A percentile compares a stretch with the other conserved stretches of the same genome.
Conservation (phyloP, 2,113 vertebrate genomes). For the Corythornis vintsioides region DNA sequence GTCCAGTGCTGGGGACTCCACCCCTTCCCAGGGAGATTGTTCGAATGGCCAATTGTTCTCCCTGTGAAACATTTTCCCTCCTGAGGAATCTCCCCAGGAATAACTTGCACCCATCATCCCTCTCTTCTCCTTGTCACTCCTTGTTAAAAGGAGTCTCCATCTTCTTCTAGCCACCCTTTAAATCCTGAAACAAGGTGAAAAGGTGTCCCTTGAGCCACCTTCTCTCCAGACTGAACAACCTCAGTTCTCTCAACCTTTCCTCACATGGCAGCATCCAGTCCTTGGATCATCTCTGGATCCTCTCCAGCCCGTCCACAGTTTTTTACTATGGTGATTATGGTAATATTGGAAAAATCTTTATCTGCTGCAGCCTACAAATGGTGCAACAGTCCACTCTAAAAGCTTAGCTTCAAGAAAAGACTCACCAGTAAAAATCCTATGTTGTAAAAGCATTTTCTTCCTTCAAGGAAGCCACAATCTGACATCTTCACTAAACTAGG, state of each 20-base stretch:
- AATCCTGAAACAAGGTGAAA: no score
- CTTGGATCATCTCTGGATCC: background rate
- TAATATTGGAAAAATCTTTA: background rate
- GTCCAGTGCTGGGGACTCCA: background rate
- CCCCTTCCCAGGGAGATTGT: background rate
- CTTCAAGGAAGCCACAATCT: background rate
- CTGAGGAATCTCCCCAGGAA: background rate
- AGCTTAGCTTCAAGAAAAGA: background rate
- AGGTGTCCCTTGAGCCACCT: background rate
- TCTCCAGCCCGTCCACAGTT: background rate
- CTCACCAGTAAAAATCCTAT: background rate
- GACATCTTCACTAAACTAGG: background rate
- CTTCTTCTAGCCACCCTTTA: background rate
- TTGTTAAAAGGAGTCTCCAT: background rate
- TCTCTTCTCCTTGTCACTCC: background rate
- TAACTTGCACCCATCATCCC: background rate
- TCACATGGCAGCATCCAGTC: background rate
- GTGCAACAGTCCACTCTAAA: background rate
- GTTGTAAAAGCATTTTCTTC: background rate
- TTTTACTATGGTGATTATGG: background rate
- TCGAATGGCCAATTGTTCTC: background rate
- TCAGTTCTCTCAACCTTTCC: background rate
- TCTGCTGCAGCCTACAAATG: background rate
- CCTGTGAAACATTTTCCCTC: background rate
- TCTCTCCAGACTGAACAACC: background rate